These are phyloP conservation scores for Neosalanx taihuensis DNA, from an alignment of 2,797 vertebrate species.

Conservation along the genomic window DNA sequence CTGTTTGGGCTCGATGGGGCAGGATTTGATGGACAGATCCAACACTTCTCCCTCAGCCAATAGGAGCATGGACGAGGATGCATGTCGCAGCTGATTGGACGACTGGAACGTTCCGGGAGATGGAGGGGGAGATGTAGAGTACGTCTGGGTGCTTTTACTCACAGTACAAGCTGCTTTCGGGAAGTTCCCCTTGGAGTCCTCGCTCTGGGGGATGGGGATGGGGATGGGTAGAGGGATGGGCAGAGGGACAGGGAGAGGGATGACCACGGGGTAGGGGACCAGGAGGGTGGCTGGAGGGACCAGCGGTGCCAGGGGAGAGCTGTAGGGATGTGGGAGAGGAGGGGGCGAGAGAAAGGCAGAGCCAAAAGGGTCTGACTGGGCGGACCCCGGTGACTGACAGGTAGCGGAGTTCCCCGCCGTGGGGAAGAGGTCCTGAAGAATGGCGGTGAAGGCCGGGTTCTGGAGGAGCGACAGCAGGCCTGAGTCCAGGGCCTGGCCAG, in stretches of 20 bases:
- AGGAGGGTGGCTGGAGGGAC: constrained; percentile 92
- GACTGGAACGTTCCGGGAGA: constrained; percentile 70
- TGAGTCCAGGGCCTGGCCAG: constrained; percentile 76
- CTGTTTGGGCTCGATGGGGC: constrained; percentile 11
- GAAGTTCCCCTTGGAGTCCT: constrained; percentile 80
- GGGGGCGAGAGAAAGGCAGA: constrained; percentile 65
- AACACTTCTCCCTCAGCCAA: constrained; percentile 78
- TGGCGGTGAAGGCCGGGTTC: constrained; percentile 86
- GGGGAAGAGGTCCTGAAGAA: constrained; percentile 92
- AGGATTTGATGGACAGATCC: constrained; percentile 77
- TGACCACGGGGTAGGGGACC: constrained; percentile 92
- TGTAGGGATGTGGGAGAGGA: constrained; percentile 79
- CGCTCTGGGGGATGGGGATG: constrained; percentile 77
- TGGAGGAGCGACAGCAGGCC: constrained; percentile 83
- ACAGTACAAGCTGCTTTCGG: constrained; percentile 77
- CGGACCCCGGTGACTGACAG: constrained; percentile 79
- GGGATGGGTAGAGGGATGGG: constrained; percentile 91
- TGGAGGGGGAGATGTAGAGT: constrained; percentile 73
- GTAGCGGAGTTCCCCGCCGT: constrained; percentile 74
- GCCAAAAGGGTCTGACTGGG: constrained; percentile 52
- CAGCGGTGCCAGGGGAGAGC: constrained; percentile 83
- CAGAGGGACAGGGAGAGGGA: constrained; percentile 91
- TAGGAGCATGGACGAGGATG: constrained; percentile 32
- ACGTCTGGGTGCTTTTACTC: constrained; percentile 87
- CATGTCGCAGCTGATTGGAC: too few species aligned